Evolutionary conservation across 2,888 invertebrate genomes (phyloP).

Genomic region (Bursaphelenchus okinawaensis): DNA sequence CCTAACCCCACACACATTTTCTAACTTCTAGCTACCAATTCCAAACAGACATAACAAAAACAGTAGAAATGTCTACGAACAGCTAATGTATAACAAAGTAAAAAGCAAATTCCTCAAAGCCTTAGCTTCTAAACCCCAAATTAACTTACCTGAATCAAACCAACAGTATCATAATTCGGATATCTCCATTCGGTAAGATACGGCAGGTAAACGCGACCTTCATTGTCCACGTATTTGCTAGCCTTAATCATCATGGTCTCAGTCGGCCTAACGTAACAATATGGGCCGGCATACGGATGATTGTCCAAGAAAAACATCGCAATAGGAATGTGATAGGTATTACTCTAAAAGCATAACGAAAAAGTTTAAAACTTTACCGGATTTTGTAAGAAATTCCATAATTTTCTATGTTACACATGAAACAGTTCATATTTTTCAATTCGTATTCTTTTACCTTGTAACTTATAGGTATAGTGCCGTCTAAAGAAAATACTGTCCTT

Average conservation of each 20-base stretch:
- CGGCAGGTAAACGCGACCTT: conserved; percentile 90
- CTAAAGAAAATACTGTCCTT: conserved; percentile 58
- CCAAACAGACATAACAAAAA: too few relatives aligned
- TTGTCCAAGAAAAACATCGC: conserved; percentile 93
- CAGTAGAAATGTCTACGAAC: too few relatives aligned
- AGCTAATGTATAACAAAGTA: background rate
- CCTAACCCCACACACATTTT: too few relatives aligned
- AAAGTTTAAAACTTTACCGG: background rate
- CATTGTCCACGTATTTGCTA: conserved; percentile 85
- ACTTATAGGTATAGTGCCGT: conserved; percentile 62
- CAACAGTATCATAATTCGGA: conserved; percentile 76
- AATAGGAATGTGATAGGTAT: conserved; percentile 88
- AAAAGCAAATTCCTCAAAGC: background rate
- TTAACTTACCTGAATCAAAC: conserved; percentile 70
- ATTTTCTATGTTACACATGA: background rate
- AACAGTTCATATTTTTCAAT: background rate
- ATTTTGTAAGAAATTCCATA: background rate
- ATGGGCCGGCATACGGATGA: conserved; percentile 90
- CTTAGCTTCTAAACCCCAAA: too few relatives aligned
- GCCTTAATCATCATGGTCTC: conserved; percentile 84
- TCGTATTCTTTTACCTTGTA: conserved; percentile 58
- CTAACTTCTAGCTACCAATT: too few relatives aligned
- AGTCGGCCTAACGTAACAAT: conserved; percentile 82
- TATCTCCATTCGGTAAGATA: conserved; percentile 85
- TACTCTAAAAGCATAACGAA: conserved; percentile 61